These are phyloP conservation scores for Drosophila tanythrix DNA, from an alignment of 2,888 invertebrate genomes.

Conservation along the genomic window DNA sequence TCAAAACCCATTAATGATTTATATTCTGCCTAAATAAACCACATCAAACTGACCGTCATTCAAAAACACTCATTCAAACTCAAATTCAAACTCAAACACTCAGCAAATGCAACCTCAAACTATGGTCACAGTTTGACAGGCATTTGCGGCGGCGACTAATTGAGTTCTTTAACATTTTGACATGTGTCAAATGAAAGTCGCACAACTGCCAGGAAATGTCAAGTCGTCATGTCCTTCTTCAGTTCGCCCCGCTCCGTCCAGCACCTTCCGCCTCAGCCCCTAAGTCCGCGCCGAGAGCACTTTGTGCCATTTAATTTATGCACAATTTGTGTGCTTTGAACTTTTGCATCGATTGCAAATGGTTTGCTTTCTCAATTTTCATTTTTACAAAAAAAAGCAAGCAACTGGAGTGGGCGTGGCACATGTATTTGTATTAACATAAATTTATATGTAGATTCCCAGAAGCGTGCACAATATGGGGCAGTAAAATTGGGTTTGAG, in stretches of 20 bases:
- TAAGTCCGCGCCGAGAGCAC: background rate
- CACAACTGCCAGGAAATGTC: conserved; percentile 63
- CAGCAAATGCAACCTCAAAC: conserved; percentile 38
- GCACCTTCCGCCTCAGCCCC: background rate
- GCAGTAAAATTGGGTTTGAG: background rate
- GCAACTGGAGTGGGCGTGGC: conserved; percentile 19
- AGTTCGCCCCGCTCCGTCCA: background rate
- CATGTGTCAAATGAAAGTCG: conserved; percentile 73
- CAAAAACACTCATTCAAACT: conserved; percentile 5
- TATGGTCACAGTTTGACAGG: conserved; percentile 31
- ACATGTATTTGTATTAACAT: conserved; percentile 9
- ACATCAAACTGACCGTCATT: conserved; percentile 5
- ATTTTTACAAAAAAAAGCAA: background rate
- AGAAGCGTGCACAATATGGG: background rate
- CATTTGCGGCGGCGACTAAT: conserved; percentile 70
- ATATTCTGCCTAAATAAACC: conserved; percentile 15
- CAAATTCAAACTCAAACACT: background rate
- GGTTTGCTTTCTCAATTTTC: conserved; percentile 7
- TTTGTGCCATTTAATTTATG: conserved; percentile 52
- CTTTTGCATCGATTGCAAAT: conserved; percentile 23
- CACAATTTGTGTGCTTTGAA: conserved; percentile 46
- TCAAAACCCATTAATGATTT: conserved; percentile 1
- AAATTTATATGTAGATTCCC: background rate
- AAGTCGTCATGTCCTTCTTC: conserved; percentile 14
- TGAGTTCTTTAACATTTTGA: conserved; percentile 74